A percentile compares a stretch with the other conserved stretches of the same genome.
Evolutionary conservation across 2,797 vertebrate genomes (phyloP).

Genomic region (Loriculus beryllinus): DNA sequence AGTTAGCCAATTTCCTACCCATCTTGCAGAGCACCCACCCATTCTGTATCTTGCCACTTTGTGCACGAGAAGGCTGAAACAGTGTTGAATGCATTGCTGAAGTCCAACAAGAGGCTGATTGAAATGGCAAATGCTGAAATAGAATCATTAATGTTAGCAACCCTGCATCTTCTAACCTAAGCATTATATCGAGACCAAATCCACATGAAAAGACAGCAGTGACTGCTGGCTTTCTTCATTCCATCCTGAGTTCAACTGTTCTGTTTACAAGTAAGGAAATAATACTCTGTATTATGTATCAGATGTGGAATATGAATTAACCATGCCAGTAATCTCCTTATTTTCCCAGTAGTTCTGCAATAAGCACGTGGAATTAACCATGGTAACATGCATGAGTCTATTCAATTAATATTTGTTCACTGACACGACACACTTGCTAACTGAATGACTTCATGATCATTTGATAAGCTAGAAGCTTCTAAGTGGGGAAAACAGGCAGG

Average conservation of each 20-base stretch:
- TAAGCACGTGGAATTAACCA: slow-evolving; percentile 26
- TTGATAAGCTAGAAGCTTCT: background rate
- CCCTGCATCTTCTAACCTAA: background rate
- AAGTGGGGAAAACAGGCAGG: background rate
- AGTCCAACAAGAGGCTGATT: background rate
- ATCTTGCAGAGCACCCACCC: background rate
- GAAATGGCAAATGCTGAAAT: background rate
- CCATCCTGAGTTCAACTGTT: background rate
- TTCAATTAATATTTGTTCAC: slow-evolving; percentile 23
- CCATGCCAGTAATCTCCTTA: background rate
- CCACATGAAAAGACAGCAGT: accelerated
- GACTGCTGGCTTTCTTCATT: background rate
- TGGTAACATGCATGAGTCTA: background rate
- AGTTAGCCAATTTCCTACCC: background rate
- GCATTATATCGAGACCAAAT: background rate
- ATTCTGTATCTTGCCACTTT: background rate
- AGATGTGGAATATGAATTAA: background rate
- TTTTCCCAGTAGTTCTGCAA: background rate
- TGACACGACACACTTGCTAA: background rate
- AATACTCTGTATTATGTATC: background rate
- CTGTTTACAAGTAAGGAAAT: background rate
- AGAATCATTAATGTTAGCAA: background rate
- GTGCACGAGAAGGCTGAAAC: background rate
- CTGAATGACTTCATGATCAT: background rate
- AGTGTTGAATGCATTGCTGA: background rate